Conservation (phyloP, 2,888 invertebrate species). For the Trissoscelio sp. region DNA sequence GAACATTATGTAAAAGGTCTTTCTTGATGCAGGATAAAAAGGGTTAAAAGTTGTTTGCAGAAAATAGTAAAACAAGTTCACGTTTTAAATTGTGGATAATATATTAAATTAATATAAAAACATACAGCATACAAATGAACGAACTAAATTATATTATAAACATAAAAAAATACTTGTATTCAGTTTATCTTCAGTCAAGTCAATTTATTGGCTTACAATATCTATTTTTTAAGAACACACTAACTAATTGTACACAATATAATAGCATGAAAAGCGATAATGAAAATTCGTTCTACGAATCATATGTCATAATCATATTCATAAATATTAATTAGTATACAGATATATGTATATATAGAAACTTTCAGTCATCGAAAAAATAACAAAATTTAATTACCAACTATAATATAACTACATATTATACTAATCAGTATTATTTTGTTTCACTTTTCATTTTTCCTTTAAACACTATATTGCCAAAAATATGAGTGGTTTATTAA, state of each 20-base stretch:
- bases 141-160: constrained; percentile 28
- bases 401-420: constrained; percentile 71
- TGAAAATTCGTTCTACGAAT: constrained; percentile 81
- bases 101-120: constrained; percentile 40
- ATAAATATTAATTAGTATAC: constrained; percentile 73
- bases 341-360: constrained; percentile 73
- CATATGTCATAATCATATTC: constrained; percentile 67
- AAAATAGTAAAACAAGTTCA: no score
- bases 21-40: no score
- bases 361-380: constrained; percentile 81
- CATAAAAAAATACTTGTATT: constrained; percentile 31
- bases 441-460: constrained; percentile 60
- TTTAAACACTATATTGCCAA: constrained; percentile 79
- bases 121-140: constrained; percentile 24
- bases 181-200: constrained; percentile 43
- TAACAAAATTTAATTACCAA: constrained; percentile 73
- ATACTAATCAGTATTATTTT: constrained; percentile 69
- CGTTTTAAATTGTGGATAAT: constrained; percentile 5
- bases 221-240: constrained; percentile 44
- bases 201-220: constrained; percentile 61
- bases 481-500: constrained; percentile 76
- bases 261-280: constrained; percentile 54
- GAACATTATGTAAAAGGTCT: no score
- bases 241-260: constrained; percentile 45
- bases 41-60: no score